Percentiles rank a stretch among this genome's conserved stretches.
Conservation (phyloP, 2,797 vertebrate genomes). For the Sebastolobus alascanus region DNA sequence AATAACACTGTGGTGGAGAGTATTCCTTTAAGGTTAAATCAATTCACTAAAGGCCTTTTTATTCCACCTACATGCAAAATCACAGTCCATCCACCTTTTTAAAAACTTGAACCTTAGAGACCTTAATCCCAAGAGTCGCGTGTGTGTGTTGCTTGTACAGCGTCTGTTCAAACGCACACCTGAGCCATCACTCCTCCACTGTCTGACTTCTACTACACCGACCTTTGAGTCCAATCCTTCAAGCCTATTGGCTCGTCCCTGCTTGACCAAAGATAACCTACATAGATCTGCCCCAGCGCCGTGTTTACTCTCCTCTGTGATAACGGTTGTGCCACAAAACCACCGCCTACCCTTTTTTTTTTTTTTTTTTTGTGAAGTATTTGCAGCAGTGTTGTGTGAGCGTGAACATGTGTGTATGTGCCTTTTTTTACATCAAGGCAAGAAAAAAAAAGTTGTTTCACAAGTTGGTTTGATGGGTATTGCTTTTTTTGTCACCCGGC, state of each 20-base stretch:
- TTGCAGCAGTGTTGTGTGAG: constrained; percentile 57
- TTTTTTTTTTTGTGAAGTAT: constrained; percentile 54
- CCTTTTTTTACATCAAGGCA: constrained; percentile 69
- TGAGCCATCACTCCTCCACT: constrained; percentile 59
- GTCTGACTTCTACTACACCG: constrained; percentile 53
- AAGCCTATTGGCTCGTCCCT: constrained; percentile 67
- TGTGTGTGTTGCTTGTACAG: constrained; percentile 17
- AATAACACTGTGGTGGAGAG: constrained; percentile 35
- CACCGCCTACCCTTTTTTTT: constrained; percentile 29
- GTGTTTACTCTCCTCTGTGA: constrained; percentile 77
- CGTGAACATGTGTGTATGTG: constrained; percentile 46
- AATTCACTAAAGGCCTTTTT: constrained; percentile 60
- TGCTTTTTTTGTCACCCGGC: constrained; percentile 43
- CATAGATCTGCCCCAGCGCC: constrained; percentile 62
- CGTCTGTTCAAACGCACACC: constrained; percentile 52
- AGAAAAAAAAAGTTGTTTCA: constrained; percentile 24
- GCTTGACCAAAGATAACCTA: constrained; percentile 87
- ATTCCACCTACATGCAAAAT: constrained; percentile 43
- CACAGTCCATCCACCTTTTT: constrained; percentile 52
- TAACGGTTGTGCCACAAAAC: constrained; percentile 73
- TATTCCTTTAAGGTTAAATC: constrained; percentile 23
- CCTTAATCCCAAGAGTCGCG: constrained; percentile 52
- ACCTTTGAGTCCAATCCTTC: constrained; percentile 73
- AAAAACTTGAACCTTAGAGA: constrained; percentile 71
- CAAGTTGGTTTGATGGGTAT: constrained; percentile 44